A percentile compares a stretch with the other conserved stretches of the same genome.
phyloP scores from a whole-genome alignment of 2,888 invertebrate genomes.

The Pseudococcus viburni region DNA sequence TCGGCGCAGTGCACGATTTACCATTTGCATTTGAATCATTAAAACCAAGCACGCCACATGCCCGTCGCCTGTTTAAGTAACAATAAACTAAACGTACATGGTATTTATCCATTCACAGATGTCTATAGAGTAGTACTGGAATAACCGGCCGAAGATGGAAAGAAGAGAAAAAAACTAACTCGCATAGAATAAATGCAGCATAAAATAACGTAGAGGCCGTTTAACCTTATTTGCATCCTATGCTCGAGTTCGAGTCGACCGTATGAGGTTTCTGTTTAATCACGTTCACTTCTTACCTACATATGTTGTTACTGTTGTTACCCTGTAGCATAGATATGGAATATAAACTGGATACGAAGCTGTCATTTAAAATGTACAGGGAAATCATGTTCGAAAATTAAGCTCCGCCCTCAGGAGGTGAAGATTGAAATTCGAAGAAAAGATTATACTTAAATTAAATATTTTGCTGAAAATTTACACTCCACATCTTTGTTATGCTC shows the following conservation, averaged over 20 bases:
- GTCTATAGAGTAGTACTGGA: constrained; percentile 52
- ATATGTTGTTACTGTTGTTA: no score
- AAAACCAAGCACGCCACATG: constrained; percentile 55
- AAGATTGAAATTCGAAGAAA: no score
- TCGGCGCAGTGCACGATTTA: constrained; percentile 32
- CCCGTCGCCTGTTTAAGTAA: constrained; percentile 47
- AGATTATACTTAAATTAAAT: no score
- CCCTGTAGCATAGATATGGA: no score
- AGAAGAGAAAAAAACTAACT: constrained; percentile 43
- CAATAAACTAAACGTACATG: constrained; percentile 55
- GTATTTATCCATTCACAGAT: constrained; percentile 59
- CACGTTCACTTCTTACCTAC: constrained; percentile 48
- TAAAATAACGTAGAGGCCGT: constrained; percentile 56
- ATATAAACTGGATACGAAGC: no score
- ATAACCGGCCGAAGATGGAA: constrained; percentile 51
- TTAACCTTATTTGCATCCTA: constrained; percentile 59
- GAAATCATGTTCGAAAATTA: no score
- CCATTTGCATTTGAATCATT: constrained; percentile 63
- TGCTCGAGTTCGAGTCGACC: neutral
- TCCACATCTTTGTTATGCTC: no score
- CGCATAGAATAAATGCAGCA: constrained; percentile 55
- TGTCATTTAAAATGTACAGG: no score
- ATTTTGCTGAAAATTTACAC: no score
- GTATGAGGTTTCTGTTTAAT: constrained; percentile 5
- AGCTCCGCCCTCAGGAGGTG: no score